Evolutionary conservation across 2,113 vertebrate genomes (phyloP).

Genomic region (Marmota flaviventris): DNA sequence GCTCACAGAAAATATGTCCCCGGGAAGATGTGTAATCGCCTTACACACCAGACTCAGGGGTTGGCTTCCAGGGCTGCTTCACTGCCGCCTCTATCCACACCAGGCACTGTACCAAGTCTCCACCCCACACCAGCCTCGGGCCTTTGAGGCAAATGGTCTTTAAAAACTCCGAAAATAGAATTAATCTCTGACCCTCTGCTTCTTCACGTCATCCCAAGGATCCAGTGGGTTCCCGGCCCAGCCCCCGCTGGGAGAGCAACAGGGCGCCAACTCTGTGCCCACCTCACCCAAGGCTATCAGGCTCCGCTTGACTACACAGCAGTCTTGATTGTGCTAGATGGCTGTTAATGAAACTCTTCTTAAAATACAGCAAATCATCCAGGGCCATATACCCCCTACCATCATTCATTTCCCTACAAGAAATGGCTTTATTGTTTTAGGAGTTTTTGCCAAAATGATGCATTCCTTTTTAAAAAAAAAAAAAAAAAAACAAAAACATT

Average conservation of each 20-base stretch:
- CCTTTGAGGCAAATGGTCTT: neutral
- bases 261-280: neutral
- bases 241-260: neutral
- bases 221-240: neutral
- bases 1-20: conserved; percentile 63
- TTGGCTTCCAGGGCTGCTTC: neutral
- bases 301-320: neutral
- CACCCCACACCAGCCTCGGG: neutral
- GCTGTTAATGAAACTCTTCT: neutral
- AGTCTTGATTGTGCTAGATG: neutral
- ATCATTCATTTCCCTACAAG: neutral
- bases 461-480: neutral
- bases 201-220: neutral
- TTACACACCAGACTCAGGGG: conserved; percentile 28
- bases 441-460: conserved; percentile 35
- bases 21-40: conserved; percentile 66
- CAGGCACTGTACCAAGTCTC: neutral
- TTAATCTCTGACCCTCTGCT: neutral
- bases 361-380: neutral
- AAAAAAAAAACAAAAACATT: too few species aligned
- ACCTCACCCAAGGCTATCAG: neutral
- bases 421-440: conserved; percentile 7
- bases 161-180: conserved; percentile 33
- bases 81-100: neutral
- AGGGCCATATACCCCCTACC: neutral